A percentile compares a stretch with the other conserved stretches of the same genome.
These are phyloP conservation scores for Troglohyphantes excavatus DNA, from an alignment of 2,888 invertebrate genomes.

Conservation along the genomic window DNA sequence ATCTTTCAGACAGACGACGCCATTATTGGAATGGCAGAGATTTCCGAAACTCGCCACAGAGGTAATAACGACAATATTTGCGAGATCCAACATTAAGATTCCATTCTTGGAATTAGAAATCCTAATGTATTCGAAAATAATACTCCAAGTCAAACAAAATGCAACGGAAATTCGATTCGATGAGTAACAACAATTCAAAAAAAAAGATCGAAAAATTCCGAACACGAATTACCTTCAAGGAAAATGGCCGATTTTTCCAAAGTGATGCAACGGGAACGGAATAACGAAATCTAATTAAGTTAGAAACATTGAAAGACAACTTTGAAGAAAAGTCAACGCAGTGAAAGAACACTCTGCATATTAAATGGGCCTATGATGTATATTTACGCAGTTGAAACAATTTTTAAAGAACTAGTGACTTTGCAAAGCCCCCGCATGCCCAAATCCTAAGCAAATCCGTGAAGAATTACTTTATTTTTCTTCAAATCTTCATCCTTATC, in stretches of 20 bases:
- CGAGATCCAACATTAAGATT: no score
- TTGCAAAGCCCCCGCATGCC: not conserved
- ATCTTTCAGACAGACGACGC: no score
- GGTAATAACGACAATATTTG: no score
- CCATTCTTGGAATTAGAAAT: no score
- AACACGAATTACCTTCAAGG: not conserved
- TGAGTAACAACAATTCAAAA: not conserved
- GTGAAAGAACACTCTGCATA: not conserved
- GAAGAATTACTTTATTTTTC: not conserved
- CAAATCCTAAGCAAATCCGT: no score
- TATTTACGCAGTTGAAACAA: not conserved
- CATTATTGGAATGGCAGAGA: no score
- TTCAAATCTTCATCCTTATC: not conserved
- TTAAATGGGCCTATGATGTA: not conserved
- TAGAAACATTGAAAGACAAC: not conserved
- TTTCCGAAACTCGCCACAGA: no score
- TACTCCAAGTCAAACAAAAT: not conserved
- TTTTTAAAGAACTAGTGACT: not conserved
- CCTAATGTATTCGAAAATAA: not conserved
- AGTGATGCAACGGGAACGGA: not conserved
- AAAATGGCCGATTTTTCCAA: not conserved
- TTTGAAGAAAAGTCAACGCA: not conserved
- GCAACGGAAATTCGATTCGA: not conserved
- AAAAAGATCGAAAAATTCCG: not conserved
- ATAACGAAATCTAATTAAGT: not conserved